These are phyloP conservation scores for Corythornis leucogaster DNA, from an alignment of 2,797 vertebrate genomes.

Conservation along the genomic window DNA sequence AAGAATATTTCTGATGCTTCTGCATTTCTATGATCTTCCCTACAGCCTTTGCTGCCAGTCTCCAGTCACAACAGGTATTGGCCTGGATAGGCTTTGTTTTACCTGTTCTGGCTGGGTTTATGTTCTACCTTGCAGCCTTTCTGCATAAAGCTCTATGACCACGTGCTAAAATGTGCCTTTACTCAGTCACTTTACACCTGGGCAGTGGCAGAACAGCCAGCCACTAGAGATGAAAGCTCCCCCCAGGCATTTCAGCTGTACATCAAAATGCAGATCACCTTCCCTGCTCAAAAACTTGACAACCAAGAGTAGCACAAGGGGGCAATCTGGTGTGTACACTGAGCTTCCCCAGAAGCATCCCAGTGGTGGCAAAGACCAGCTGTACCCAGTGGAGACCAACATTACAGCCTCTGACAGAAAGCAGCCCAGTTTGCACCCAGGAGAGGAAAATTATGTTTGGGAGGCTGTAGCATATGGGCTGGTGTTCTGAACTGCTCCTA, in stretches of 20 bases:
- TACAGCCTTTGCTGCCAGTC: neutral
- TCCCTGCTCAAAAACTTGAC: neutral
- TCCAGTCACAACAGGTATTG: neutral
- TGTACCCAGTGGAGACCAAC: neutral
- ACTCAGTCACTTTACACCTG: neutral
- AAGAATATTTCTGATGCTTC: neutral
- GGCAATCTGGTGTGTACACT: neutral
- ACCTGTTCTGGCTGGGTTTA: neutral
- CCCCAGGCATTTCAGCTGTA: neutral
- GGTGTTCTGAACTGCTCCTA: neutral
- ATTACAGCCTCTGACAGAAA: neutral
- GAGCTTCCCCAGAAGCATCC: neutral
- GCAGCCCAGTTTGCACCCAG: neutral
- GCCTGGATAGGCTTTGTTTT: neutral
- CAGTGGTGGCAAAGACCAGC: neutral
- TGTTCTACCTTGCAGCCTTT: neutral
- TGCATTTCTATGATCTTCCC: neutral
- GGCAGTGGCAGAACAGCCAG: neutral
- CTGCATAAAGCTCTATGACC: neutral
- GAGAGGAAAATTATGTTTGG: neutral
- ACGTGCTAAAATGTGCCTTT: neutral
- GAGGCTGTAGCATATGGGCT: conserved; percentile 19
- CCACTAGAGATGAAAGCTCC: neutral
- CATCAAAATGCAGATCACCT: neutral
- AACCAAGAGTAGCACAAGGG: neutral